phyloP scores from a whole-genome alignment of 2,888 invertebrate genomes.

The Limnephilus lunatus region DNA sequence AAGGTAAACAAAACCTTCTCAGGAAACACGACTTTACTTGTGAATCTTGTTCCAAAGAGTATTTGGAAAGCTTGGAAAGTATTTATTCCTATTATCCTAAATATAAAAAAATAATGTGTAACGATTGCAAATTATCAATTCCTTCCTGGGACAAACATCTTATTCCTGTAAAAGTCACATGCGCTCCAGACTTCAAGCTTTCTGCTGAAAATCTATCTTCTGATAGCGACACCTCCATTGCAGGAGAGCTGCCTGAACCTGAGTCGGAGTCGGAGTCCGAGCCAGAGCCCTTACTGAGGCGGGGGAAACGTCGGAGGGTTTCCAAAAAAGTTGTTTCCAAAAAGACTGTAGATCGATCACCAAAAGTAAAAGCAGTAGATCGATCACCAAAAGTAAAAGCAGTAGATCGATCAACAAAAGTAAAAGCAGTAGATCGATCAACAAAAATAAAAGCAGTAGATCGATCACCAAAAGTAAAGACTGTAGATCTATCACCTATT shows the following conservation, averaged over 20 bases:
- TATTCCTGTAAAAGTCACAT: neutral
- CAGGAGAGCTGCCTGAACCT: neutral
- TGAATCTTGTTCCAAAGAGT: conserved; percentile 18
- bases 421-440: too few relatives aligned
- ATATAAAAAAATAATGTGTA: conserved; percentile 31
- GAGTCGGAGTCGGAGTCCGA: neutral
- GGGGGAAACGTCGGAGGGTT: neutral
- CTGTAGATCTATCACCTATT: neutral
- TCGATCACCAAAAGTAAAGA: neutral
- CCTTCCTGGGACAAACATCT: neutral
- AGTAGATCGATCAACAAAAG: too few relatives aligned
- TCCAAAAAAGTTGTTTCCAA: neutral
- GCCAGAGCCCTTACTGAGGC: neutral
- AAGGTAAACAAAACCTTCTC: conserved; percentile 28
- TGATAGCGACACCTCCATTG: neutral
- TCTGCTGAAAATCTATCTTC: neutral
- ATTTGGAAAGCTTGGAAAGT: conserved; percentile 2
- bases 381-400: neutral
- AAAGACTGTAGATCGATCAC: too few relatives aligned
- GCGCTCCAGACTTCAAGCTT: neutral
- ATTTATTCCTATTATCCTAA: neutral
- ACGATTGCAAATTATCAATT: neutral
- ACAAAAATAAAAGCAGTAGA: neutral
- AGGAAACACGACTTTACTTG: conserved; percentile 44
- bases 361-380: too few relatives aligned